Evolutionary conservation across 2,888 invertebrate genomes (phyloP), one percentile per base, ranked within the genome.

Genomic region (Augiades crinisus): DNA sequence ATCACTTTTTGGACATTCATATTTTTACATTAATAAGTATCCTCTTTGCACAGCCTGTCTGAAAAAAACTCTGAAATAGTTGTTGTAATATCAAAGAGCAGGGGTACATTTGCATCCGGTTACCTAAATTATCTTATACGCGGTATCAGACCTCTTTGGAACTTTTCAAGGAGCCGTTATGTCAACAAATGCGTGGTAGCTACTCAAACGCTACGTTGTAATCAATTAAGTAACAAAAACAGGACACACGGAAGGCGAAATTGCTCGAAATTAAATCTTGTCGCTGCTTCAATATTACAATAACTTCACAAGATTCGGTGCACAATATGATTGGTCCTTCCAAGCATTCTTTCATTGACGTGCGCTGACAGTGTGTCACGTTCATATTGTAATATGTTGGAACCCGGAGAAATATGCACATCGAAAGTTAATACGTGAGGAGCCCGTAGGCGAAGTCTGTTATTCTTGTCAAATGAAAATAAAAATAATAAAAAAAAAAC

Each of bases 71-170:
- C 82, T 74, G 76, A 72, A 68, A 70, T 74, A 87, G 88, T 84
- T 81, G 77, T 88, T 88, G 88, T 89, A 89, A 89, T 89, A 89
- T 89, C 78, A 87, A 89, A 89, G 85, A 87, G 88, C 88, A 80
- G 68, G 69, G 61, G 58, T 57, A 54, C 57, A 47, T 60, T 14
- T 17, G 8, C 8, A 30, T 22, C 31, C 21, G 54, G 37, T 51
- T 36, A 64, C 54, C 21, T 53, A 24, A 16, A 27, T 10, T 36
- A 37, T 37, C 47, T 54, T 24, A 30, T 5, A 36, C 40, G 30
- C 22, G 36, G 16, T 36, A 22, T 13, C 8, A 13, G 3, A 27
- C 12, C 36, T 17, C 16, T 10, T 33, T 49, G 33, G 40, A 41
- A 49, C 22, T 33, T 21, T 38, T 47, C 30, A 17, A 41, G 16